Base-by-base conservation (phyloP, 35 echinoderm and acorn worm genomes). In the Holothuria glaberrima region DNA sequence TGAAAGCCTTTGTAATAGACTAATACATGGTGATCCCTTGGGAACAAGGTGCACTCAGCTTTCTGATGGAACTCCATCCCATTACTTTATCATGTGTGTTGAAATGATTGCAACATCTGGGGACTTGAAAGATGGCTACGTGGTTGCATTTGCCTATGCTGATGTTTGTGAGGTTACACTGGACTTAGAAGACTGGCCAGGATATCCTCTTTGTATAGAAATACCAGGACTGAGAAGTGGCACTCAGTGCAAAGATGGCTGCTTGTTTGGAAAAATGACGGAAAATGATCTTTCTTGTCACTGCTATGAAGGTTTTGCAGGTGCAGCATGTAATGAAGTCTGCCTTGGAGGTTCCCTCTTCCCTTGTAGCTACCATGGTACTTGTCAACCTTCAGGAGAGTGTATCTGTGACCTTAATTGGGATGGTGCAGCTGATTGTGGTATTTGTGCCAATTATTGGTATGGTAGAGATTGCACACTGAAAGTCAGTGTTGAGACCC, bases 321-420 rank as follows among this genome's bases (percentile, higher is more conserved):
- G 91, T 52, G 72, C 89, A 7, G 24, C 67, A 0, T 97, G 94
- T 89, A 67, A 78, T 35, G 18, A 45, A 46, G 92, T 93, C 12
- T 97, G 94, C 64, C 91, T 86, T 13, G 94, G 94, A 19, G 91
- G 89, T 32, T 89, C 89, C 4, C 38, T 86, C 25, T 54, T 35
- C 17, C 75, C 94, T 13, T 97, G 94, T 34, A 75, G 61, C n/a
- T 31, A 68, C 25, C 91, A 93, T 69, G 94, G 94, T 41, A 70
- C 30, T 12, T 97, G 94, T 68, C 46, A 90, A n/a, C 18, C 12
- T 3, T 38, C 24, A 1, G 91, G 89, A 52, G 54, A 38, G 17
- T 97, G 94, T 65, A 45, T 82, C 30, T 97, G 94, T 94, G 91
- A 97, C 48, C 63, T 89, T 10, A 97, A 97, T 62, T 97, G 94